phyloP scores from a whole-genome alignment of 2,888 invertebrate species.

The Melitaea athalia region DNA sequence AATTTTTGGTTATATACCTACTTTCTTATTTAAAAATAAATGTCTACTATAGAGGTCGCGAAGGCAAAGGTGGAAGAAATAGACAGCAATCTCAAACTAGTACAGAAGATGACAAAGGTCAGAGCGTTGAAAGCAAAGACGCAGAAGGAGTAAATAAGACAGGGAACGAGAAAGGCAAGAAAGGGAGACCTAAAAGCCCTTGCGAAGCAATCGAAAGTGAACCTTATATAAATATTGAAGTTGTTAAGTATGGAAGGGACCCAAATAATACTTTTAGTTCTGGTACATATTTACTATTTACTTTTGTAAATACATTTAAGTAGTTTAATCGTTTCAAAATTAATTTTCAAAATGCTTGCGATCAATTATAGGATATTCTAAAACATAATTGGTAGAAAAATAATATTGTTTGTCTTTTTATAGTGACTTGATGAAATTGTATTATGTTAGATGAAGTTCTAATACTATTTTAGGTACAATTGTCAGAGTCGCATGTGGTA shows the following conservation, averaged over 20 bases:
- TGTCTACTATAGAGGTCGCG: conserved; percentile 60
- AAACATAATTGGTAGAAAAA: no score
- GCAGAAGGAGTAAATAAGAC: conserved; percentile 56
- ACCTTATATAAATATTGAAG: conserved; percentile 85
- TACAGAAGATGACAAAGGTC: conserved; percentile 49
- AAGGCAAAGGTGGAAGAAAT: conserved; percentile 70
- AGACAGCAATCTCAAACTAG: conserved; percentile 53
- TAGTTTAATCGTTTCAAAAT: neutral
- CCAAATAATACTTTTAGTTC: conserved; percentile 88
- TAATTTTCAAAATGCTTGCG: no score
- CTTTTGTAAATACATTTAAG: neutral
- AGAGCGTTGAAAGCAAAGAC: conserved; percentile 43
- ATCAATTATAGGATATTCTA: no score
- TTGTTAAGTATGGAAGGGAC: conserved; percentile 87
- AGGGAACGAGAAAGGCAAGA: conserved; percentile 64
- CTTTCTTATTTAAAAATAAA: neutral
- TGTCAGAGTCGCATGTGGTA: conserved; percentile 88
- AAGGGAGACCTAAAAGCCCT: conserved; percentile 82
- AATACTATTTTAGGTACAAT: conserved; percentile 81
- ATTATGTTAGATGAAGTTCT: conserved; percentile 1
- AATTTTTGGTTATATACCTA: no score
- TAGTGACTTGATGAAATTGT: neutral
- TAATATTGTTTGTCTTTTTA: neutral
- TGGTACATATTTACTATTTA: conserved; percentile 61
- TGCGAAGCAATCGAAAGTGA: conserved; percentile 86